These are phyloP conservation scores for Drosophila quadrilineata DNA, from an alignment of 1,140 invertebrate genomes.

Conservation along the genomic window DNA sequence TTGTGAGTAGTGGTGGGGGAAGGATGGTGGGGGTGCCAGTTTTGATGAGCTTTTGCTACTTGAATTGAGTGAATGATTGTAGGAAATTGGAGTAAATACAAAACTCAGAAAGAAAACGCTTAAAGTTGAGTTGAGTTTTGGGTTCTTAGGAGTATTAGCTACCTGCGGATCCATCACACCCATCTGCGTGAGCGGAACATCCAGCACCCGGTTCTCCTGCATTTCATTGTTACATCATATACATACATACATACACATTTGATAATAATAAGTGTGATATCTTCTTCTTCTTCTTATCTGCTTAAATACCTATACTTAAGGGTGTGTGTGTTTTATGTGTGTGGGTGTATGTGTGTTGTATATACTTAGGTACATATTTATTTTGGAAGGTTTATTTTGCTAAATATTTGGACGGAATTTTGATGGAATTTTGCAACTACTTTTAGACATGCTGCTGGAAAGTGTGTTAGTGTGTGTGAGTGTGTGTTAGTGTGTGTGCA, in stretches of 20 bases:
- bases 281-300: no score
- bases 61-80: constrained; percentile 34
- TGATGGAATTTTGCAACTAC: constrained; percentile 42
- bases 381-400: constrained; percentile 37
- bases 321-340: not conserved
- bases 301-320: constrained; percentile 21
- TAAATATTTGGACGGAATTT: constrained; percentile 37
- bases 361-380: not conserved
- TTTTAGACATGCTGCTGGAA: constrained; percentile 47
- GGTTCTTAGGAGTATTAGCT: constrained; percentile 71
- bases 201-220: constrained; percentile 88
- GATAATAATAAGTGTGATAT: constrained; percentile 31
- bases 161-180: constrained; percentile 94
- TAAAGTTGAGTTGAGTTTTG: constrained; percentile 40
- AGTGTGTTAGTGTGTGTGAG: not conserved
- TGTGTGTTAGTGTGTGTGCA: not conserved
- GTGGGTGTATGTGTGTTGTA: constrained; percentile 4
- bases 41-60: constrained; percentile 52
- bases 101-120: constrained; percentile 62
- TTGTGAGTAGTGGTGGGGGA: constrained; percentile 1
- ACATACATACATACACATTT: constrained; percentile 41
- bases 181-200: constrained; percentile 92
- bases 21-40: constrained; percentile 38
- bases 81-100: constrained; percentile 53
- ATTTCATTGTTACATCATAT: constrained; percentile 63